Base-by-base conservation (phyloP, 1,140 invertebrate genomes). In the Caligus rogercresseyi region DNA sequence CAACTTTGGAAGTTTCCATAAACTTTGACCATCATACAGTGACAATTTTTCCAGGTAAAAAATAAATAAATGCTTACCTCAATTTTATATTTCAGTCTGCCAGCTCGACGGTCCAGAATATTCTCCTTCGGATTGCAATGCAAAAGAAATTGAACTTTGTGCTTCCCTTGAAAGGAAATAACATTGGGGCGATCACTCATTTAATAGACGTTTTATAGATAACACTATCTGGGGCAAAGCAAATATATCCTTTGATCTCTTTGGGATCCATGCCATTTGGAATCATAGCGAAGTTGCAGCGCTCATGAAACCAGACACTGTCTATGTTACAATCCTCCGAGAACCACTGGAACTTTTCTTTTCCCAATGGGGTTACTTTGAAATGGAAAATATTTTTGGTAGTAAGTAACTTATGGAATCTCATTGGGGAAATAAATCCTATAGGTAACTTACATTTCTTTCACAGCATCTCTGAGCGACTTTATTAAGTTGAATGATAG, bases 31-130 rank as follows among this genome's bases (percentile, higher is more conserved):
- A n/a, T n/a, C n/a, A n/a, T n/a, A n/a, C n/a, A n/a, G n/a, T n/a
- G n/a, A n/a, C n/a, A n/a, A n/a, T n/a, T n/a, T n/a, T n/a, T n/a
- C n/a, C n/a, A n/a, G n/a, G n/a, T n/a, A n/a, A n/a, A n/a, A n/a
- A n/a, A n/a, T n/a, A n/a, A n/a, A n/a, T n/a, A n/a, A n/a, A n/a
- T n/a, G n/a, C n/a, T n/a, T n/a, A n/a, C n/a, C n/a, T n/a, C n/a
- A n/a, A n/a, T n/a, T n/a, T n/a, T n/a, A n/a, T n/a, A n/a, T n/a
- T n/a, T n/a, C n/a, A 77, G 67, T 73, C 72, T 61, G 76, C 71
- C 25, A 74, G 74, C 61, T 71, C 71, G 3, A 72, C 74, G 0
- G 69, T 77, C 2, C 73, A 76, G 60, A 77, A 75, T 66, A 71
- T 77, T 25, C 67, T 77, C 23, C 65, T 76, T 60, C 67, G 74